Evolutionary conservation across 2,113 vertebrate genomes (phyloP).

Genomic region (Scartelaos histophorus): DNA sequence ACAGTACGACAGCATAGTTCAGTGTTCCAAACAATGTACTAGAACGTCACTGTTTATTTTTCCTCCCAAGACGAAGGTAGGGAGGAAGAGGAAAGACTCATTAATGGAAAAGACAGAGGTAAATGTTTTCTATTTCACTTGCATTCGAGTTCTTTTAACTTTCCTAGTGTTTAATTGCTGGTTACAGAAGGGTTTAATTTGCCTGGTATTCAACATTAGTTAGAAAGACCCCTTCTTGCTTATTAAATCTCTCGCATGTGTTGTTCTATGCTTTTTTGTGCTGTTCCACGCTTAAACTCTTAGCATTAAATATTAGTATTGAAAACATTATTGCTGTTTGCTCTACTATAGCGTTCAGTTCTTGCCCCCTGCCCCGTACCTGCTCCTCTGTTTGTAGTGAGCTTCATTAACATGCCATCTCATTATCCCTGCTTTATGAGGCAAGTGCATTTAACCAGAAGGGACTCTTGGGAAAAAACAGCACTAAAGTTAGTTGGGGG

Average conservation of each 20-base stretch:
- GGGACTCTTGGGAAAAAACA: conserved; percentile 34
- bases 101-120: conserved; percentile 91
- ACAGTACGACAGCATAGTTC: neutral
- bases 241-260: too few relatives aligned
- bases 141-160: too few relatives aligned
- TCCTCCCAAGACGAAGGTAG: conserved; percentile 80
- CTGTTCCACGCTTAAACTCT: too few relatives aligned
- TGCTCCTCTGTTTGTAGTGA: conserved; percentile 5
- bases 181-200: too few relatives aligned
- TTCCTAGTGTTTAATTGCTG: too few relatives aligned
- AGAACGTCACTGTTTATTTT: neutral
- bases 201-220: too few relatives aligned
- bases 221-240: too few relatives aligned
- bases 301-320: too few relatives aligned
- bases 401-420: conserved; percentile 46
- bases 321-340: too few relatives aligned
- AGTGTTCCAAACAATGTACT: neutral
- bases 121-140: conserved; percentile 26
- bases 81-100: conserved; percentile 86
- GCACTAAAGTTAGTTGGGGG: neutral
- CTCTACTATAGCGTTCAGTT: neutral
- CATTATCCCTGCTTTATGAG: conserved; percentile 51
- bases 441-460: conserved; percentile 51
- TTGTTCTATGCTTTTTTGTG: too few relatives aligned
- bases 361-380: neutral